Evolutionary conservation across 2,113 vertebrate species (phyloP).

Genomic region (Labrus mixtus): DNA sequence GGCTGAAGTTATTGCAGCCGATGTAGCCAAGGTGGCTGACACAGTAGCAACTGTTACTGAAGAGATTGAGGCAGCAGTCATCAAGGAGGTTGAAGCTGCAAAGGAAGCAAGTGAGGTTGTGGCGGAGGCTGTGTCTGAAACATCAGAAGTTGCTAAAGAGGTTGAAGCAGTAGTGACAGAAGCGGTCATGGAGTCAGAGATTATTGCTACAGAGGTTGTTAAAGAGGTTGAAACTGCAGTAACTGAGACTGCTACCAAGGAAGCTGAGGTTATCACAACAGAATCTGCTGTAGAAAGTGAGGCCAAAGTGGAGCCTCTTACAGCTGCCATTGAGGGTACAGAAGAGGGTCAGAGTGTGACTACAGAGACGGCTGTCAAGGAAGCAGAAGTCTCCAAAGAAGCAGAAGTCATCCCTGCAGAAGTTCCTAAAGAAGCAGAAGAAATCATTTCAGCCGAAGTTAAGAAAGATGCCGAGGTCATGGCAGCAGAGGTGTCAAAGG

Average conservation of each 20-base stretch:
- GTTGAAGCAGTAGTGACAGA: background rate
- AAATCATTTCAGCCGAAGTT: background rate
- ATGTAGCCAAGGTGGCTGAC: conserved; percentile 35
- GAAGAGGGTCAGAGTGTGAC: conserved; percentile 1
- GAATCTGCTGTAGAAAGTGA: conserved; percentile 9
- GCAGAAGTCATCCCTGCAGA: background rate
- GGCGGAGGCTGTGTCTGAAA: background rate
- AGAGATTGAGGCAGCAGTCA: conserved; percentile 13
- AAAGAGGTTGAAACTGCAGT: background rate
- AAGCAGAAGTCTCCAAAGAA: background rate
- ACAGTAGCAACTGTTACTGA: conserved; percentile 8
- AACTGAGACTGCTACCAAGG: background rate
- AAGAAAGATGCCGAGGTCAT: background rate
- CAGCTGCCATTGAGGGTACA: background rate
- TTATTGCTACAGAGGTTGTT: background rate
- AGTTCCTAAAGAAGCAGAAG: background rate
- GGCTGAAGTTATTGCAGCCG: conserved; percentile 25
- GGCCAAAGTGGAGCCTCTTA: background rate
- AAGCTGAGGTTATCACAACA: conserved; percentile 9
- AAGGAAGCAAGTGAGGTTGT: conserved; percentile 1
- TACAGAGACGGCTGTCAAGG: background rate
- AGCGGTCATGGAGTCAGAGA: background rate
- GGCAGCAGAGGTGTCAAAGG: background rate
- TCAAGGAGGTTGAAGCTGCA: conserved; percentile 1
- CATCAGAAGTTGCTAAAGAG: conserved; percentile 2